Percentiles rank a stretch among this genome's conserved stretches.
Evolutionary conservation across 2,888 invertebrate species (phyloP).

Genomic region (Perizoma flavofasciatum): DNA sequence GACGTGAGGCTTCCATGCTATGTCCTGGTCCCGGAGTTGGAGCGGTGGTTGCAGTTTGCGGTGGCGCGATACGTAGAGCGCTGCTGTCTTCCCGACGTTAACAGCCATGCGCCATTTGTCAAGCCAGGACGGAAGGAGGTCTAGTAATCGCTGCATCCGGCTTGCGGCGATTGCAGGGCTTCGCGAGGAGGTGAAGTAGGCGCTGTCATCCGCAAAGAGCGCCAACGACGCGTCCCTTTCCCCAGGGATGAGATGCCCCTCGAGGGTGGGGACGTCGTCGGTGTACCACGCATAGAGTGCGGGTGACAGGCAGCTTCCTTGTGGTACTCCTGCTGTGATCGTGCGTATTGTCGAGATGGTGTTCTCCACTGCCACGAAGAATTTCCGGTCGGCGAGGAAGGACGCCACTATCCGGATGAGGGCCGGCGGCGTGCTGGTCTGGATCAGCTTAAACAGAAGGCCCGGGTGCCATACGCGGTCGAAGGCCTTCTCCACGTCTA

Average conservation of each 20-base stretch:
- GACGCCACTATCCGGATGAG: neutral
- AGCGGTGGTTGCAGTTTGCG: neutral
- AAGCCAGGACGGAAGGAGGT: slow-evolving; percentile 34
- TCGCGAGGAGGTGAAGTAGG: neutral
- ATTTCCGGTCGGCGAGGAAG: neutral
- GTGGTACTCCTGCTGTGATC: no score
- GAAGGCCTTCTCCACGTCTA: slow-evolving; percentile 3
- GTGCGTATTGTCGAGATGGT: slow-evolving; percentile 6
- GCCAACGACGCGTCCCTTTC: slow-evolving; percentile 7
- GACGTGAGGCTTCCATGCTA: slow-evolving; percentile 16
- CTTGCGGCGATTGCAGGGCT: neutral
- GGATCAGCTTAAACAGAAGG: no score
- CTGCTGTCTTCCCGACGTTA: slow-evolving; percentile 35
- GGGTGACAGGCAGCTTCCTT: no score
- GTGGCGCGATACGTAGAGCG: neutral
- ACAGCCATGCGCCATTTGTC: neutral
- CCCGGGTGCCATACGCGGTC: no score
- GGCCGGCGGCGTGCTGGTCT: neutral
- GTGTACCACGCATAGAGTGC: slow-evolving; percentile 29
- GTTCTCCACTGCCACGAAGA: neutral
- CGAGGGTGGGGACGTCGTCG: slow-evolving; percentile 33
- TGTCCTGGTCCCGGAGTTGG: slow-evolving; percentile 9
- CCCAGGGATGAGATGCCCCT: neutral
- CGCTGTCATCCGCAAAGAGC: slow-evolving; percentile 19
- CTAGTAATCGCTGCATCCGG: slow-evolving; percentile 19